phyloP scores from a whole-genome alignment of 2,888 invertebrate genomes.

The Leptinotarsa juncta region DNA sequence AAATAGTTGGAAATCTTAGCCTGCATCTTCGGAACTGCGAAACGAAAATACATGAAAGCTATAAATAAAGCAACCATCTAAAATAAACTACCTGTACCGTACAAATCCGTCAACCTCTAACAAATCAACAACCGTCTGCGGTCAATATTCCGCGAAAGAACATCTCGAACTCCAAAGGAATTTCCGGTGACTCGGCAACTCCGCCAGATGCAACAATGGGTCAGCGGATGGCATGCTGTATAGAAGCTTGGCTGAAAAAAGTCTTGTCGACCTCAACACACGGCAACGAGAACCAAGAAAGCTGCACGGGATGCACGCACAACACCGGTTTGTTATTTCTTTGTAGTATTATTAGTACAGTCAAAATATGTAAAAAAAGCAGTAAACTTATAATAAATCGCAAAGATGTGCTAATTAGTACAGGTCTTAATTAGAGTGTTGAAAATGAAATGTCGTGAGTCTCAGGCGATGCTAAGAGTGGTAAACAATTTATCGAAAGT shows the following conservation, averaged over 20 bases:
- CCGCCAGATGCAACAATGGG: conserved; percentile 48
- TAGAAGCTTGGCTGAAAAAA: conserved; percentile 29
- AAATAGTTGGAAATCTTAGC: no score
- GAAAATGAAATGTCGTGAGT: no score
- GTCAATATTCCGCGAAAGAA: conserved; percentile 12
- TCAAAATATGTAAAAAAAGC: no score
- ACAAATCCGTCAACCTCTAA: conserved; percentile 10
- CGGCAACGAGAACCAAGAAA: conserved; percentile 22
- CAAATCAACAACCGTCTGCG: background rate
- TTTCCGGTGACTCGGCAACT: conserved; percentile 30
- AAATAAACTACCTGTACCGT: conserved; percentile 6
- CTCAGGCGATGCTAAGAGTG: no score
- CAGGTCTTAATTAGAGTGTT: no score
- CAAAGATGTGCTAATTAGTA: no score
- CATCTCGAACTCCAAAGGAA: conserved; percentile 4
- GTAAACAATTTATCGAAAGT: no score
- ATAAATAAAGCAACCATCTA: background rate
- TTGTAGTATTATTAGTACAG: conserved; percentile 21
- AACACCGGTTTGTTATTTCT: conserved; percentile 35
- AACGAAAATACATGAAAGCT: background rate
- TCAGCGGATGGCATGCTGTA: conserved; percentile 46
- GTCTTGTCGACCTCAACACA: conserved; percentile 36
- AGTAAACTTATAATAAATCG: no score
- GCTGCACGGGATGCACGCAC: conserved; percentile 30
- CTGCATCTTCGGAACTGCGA: no score